Evolutionary conservation across 2,888 invertebrate species (phyloP), one percentile per base, ranked within the genome.

Genomic region (Timandra comae): DNA sequence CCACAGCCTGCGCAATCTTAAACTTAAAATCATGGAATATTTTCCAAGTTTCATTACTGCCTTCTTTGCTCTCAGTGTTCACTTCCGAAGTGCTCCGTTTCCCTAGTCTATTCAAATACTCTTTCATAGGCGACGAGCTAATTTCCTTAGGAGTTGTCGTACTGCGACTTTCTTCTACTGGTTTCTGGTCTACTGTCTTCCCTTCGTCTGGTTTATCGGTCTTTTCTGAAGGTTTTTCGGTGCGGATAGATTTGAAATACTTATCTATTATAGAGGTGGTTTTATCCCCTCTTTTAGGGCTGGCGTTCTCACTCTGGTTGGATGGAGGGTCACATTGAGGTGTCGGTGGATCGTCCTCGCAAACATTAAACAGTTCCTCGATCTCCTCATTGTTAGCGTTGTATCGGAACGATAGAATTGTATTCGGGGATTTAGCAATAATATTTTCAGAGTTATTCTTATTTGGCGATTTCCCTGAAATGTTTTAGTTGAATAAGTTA

Each of bases 301-400:
- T 74, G 16, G 76, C 70, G 58, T 65, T 82, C 38, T 80, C 81
- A 52, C 66, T 72, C 28, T 52, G 72, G 8, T 61, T 50, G 4
- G 77, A 74, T 1, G 79, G 70, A 19, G 69, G 69, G 7, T 88
- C 85, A 54, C 64, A 58, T 35, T 86, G 87, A 1, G 87, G 84
- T 6, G 87, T 80, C 1, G 80, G 74, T 6, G 74, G 79, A 45
- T 87, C 87, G 60, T 89, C 89, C 22, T 89, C 89, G 57, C 91
- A 91, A 27, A 86, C 87, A 31, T 87, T 86, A 53, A 86, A 90
- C 7, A 92, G 59, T 56, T 92, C 91, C 53, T 93, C 92, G 32
- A 93, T 64, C 66, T 91, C 91, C 55, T 93, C 93, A 58, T 91
- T 91, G 52, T 90, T 91, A n/a, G 92, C 91, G 78, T 91, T 91